Evolutionary conservation across 2,113 vertebrate species (phyloP), one percentile per base, ranked within the genome.

Genomic region (Solea senegalensis): DNA sequence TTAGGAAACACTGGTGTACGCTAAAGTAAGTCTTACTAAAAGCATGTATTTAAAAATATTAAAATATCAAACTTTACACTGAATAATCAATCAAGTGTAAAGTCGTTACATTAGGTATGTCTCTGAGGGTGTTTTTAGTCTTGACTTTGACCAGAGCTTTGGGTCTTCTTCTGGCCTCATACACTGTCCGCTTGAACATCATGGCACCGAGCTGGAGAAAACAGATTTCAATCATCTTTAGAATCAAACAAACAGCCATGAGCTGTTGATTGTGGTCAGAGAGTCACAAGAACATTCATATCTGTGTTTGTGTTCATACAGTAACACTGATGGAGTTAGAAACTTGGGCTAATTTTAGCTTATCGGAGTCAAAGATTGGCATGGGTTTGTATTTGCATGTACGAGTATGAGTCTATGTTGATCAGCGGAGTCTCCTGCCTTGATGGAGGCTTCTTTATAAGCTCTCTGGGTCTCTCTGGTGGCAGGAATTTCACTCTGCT

Each of bases 141-240:
- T 94, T 95, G 41, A 78, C 77, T 78, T 78, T 93, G 50, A 90
- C 85, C 3, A 62, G 5, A 14, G 28, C 28, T 88, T 95, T 96
- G 0, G 61, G 88, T 80, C 89, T 95, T 86, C 88, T 95, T 87
- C 94, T 91, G 46, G 91, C 84, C 86, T 96, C 95, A 90, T 94
- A 97, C 1, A 93, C 94, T 10, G 93, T 90, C 70, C 94, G 92
- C 86, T 97, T 99, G 86, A 99, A 98, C 70, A 98, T 90, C 96
- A 98, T 95, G 65, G 93, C 86, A 28, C 94, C 94, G 90, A 99
- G 93, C 97, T 99, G 78, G 57, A 80, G 83, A 14, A 79, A 83
- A 14, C 73, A 12, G 68, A 27, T 34, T 34, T 34, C 1, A 34
- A 34, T 34, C 34, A 34, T 6, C 3, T 34, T 34, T 34, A 34